Base-by-base conservation (phyloP, 2,113 vertebrate species). In the Aspiorhynchus laticeps region DNA sequence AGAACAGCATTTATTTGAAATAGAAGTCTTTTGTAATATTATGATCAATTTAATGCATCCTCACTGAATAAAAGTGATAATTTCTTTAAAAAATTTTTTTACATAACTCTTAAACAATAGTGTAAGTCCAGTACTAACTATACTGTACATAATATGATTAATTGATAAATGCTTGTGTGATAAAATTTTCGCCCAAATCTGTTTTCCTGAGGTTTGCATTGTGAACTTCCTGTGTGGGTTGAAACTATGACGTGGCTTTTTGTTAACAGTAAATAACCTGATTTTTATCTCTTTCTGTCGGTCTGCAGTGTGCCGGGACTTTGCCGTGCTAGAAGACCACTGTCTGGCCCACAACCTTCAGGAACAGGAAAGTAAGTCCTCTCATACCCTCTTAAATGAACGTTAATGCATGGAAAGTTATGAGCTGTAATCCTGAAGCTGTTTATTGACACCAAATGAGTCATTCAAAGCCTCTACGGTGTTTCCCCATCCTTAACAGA, bases 301-400 rank as follows among this genome's bases (percentile, higher is more conserved):
- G 46, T 88, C 7, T 71, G 1, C 92, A 99, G 98, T 99, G 73
- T 98, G 97, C 89, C 93, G 97, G 87, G 98, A 98, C 91, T 99
- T 99, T 1, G 97, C 97, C 4, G 96, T 99, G 83, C 91, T 98
- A 76, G 98, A 99, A 91, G 98, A 99, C 92, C 97, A 98, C 93
- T 97, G 96, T 41, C 93, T 99, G 93, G 98, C 98, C 51, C 96
- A 99, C 92, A 99, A 95, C 88, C 96, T 99, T 71, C 98, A 99
- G 93, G 98, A 99, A 83, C 98, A 99, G 91, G 98, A 99, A 89
- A 98, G 98, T 99, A 95, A 97, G 97, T 96, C 91, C 19, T 53
- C 67, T 51, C 53, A 2, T 41, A 28, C 3, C 24, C 28, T 4
- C 61, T 7, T 33, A 7, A 28, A 69, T 41, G 17, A 26, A 12